phyloP scores from a whole-genome alignment of 2,888 invertebrate species.

The Agrilus cyanescens region DNA sequence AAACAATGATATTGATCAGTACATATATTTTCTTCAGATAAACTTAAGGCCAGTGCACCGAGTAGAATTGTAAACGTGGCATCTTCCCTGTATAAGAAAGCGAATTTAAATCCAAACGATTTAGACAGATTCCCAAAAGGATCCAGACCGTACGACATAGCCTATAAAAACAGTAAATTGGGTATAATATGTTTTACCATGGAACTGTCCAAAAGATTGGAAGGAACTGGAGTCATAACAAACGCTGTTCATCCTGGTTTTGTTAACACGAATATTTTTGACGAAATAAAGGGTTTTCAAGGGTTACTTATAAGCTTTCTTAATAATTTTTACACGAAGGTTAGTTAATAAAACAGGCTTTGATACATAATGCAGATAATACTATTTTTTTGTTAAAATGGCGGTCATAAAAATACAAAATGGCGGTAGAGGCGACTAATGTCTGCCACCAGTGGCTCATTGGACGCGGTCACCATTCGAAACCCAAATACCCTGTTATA shows the following conservation, averaged over 20 bases:
- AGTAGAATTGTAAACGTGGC: slow-evolving; percentile 22
- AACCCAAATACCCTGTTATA: too few species aligned
- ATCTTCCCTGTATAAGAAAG: slow-evolving; percentile 15
- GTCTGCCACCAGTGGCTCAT: too few species aligned
- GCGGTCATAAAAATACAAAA: too few species aligned
- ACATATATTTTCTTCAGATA: too few species aligned
- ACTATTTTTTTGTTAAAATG: too few species aligned
- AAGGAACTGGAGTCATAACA: slow-evolving; percentile 26
- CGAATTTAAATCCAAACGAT: slow-evolving; percentile 14
- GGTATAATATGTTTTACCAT: slow-evolving; percentile 29
- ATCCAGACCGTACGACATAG: neutral
- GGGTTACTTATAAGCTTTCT: neutral
- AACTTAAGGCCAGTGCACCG: slow-evolving; percentile 29
- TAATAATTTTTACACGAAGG: slow-evolving; percentile 5
- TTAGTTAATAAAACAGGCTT: too few species aligned
- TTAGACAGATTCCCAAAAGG: slow-evolving; percentile 11
- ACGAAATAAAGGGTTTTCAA: slow-evolving; percentile 13
- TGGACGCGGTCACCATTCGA: too few species aligned
- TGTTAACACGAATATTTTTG: slow-evolving; percentile 25
- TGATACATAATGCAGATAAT: too few species aligned
- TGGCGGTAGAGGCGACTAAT: too few species aligned
- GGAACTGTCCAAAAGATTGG: slow-evolving; percentile 27
- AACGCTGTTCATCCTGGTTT: slow-evolving; percentile 32
- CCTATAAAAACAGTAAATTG: slow-evolving; percentile 30
- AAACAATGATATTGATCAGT: too few species aligned